Conservation (phyloP, 2,797 vertebrate genomes). For the Siniperca obscura region DNA sequence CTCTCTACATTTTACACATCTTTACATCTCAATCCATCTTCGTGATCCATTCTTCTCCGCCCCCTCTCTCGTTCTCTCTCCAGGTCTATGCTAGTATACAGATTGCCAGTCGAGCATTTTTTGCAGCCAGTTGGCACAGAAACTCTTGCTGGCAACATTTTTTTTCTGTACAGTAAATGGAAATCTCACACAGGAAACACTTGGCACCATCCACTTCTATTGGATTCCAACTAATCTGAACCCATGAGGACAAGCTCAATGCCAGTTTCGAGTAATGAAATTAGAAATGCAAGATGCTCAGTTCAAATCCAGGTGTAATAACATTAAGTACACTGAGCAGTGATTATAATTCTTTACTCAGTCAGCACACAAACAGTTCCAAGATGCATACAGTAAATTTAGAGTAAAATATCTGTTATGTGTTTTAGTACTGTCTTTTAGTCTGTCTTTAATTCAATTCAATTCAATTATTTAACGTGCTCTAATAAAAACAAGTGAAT, state of each 20-base stretch:
- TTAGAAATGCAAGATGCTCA: conserved; percentile 57
- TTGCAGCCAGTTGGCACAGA: conserved; percentile 71
- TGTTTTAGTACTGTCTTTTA: conserved; percentile 6
- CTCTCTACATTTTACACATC: conserved; percentile 65
- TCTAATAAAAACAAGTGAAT: conserved; percentile 9
- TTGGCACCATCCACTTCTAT: conserved; percentile 46
- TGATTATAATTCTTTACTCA: conserved; percentile 40
- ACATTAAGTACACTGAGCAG: conserved; percentile 58
- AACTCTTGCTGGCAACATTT: conserved; percentile 62
- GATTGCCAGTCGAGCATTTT: conserved; percentile 62
- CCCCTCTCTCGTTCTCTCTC: not conserved
- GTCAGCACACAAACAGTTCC: conserved; percentile 37
- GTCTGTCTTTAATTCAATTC: not conserved
- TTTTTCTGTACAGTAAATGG: conserved; percentile 63
- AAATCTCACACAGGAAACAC: conserved; percentile 60
- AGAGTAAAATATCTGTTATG: conserved; percentile 8
- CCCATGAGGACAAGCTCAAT: conserved; percentile 40
- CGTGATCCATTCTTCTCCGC: conserved; percentile 38
- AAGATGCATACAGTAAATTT: conserved; percentile 16
- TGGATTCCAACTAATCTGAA: conserved; percentile 49
- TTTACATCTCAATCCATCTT: conserved; percentile 70
- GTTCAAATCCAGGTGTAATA: conserved; percentile 60
- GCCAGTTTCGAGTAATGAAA: conserved; percentile 58
- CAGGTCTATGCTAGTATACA: conserved; percentile 11
- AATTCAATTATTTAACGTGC: conserved; percentile 1